Conservation (phyloP, 2,113 vertebrate species). For the Equus przewalskii region DNA sequence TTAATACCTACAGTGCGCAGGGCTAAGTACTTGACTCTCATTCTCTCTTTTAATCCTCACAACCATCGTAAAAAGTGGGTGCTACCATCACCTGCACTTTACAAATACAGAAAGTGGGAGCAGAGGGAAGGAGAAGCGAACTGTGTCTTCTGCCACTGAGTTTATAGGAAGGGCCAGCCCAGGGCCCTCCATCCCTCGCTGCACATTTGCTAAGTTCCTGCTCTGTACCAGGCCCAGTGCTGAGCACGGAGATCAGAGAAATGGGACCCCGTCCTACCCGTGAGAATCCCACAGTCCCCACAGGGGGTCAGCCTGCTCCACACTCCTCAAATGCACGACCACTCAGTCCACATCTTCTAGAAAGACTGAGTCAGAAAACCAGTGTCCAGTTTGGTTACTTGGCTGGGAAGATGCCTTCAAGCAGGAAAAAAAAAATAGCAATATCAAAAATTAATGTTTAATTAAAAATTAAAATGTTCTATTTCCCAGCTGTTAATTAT, state of each 20-base stretch:
- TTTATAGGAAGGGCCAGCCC: neutral
- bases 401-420: neutral
- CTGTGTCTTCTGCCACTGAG: neutral
- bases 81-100: neutral
- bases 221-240: neutral
- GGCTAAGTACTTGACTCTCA: neutral
- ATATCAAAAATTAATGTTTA: constrained; percentile 68
- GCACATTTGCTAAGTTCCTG: neutral
- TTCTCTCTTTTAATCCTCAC: neutral
- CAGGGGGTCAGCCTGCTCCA: neutral
- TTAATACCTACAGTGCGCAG: neutral
- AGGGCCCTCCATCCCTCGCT: neutral
- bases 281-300: neutral
- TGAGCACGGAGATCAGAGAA: neutral
- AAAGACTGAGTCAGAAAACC: neutral
- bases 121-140: neutral
- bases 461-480: constrained; percentile 63
- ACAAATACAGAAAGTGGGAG: neutral
- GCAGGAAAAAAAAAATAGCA: neutral
- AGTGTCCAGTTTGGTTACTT: neutral
- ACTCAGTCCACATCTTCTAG: neutral
- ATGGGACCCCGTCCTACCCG: neutral
- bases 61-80: neutral
- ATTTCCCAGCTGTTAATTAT: constrained; percentile 66
- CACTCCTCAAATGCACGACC: neutral